phyloP scores from a whole-genome alignment of 2,113 vertebrate genomes.

The Dermatemys mawii region DNA sequence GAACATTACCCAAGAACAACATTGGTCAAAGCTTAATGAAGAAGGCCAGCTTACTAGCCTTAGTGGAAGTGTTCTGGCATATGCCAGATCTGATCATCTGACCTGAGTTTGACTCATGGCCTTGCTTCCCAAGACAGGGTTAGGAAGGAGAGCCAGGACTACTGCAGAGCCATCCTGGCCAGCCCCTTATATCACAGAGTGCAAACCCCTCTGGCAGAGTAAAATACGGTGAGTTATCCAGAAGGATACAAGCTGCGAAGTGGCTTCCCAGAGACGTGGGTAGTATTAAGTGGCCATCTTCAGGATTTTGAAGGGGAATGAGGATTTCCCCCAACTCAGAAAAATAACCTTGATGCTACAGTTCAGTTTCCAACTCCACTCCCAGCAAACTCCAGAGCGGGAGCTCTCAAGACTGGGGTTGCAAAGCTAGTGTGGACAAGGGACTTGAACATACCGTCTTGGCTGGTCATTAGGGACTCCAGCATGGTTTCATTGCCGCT shows the following conservation, averaged over 20 bases:
- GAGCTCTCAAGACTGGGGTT: accelerated
- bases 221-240: not conserved
- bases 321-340: not conserved
- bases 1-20: not conserved
- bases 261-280: not conserved
- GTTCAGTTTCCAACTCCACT: not conserved
- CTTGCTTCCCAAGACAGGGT: conserved; percentile 1
- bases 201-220: not conserved
- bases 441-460: conserved; percentile 81
- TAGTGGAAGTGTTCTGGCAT: conserved; percentile 47
- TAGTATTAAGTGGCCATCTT: not conserved
- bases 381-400: not conserved
- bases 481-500: conserved; percentile 95
- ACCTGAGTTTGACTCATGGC: conserved; percentile 28
- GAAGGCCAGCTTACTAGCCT: not conserved
- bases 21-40: not conserved
- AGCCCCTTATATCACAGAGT: not conserved
- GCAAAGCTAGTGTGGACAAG: not conserved
- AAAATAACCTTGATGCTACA: not conserved
- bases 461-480: conserved; percentile 85
- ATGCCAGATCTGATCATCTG: conserved; percentile 58
- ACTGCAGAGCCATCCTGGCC: not conserved
- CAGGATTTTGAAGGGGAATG: accelerated
- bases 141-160: not conserved
- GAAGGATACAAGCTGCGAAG: not conserved